Percentiles rank a stretch among this genome's conserved stretches.
Conservation (phyloP, 2,113 vertebrate species). For the Poecilia latipinna region DNA sequence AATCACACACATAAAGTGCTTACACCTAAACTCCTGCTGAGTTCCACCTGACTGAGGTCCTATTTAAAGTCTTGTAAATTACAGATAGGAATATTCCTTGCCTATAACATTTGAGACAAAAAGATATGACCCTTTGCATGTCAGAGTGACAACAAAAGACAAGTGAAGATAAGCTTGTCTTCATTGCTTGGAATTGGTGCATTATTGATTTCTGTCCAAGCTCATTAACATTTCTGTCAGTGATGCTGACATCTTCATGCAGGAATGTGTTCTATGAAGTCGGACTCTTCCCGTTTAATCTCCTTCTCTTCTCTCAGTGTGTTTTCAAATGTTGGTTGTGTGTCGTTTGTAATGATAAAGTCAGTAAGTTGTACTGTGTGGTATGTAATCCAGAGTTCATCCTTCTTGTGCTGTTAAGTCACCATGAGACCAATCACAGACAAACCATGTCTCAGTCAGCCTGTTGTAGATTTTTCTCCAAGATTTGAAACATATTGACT, state of each 20-base stretch:
- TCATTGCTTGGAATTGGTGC: too few relatives aligned
- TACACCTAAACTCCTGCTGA: too few relatives aligned
- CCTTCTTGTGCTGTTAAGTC: background rate
- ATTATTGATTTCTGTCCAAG: background rate
- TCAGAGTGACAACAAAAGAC: too few relatives aligned
- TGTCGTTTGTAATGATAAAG: background rate
- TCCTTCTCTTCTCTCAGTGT: background rate
- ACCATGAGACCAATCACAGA: background rate
- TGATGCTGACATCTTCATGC: background rate
- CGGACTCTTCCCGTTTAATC: background rate
- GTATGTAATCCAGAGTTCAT: background rate
- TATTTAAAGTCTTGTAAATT: too few relatives aligned
- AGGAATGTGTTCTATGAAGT: background rate
- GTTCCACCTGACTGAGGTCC: too few relatives aligned
- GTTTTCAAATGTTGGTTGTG: background rate
- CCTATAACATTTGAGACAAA: too few relatives aligned
- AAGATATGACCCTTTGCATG: too few relatives aligned
- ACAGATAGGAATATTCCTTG: too few relatives aligned
- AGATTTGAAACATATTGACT: background rate
- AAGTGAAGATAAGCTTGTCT: too few relatives aligned
- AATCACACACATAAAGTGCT: too few relatives aligned
- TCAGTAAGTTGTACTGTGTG: constrained; percentile 2
- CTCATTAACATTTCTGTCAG: constrained; percentile 14
- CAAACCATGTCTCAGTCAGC: background rate
- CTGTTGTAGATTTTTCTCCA: background rate